Base-by-base conservation (phyloP, 2,888 invertebrate genomes). In the Lasioglossum lativentre region DNA sequence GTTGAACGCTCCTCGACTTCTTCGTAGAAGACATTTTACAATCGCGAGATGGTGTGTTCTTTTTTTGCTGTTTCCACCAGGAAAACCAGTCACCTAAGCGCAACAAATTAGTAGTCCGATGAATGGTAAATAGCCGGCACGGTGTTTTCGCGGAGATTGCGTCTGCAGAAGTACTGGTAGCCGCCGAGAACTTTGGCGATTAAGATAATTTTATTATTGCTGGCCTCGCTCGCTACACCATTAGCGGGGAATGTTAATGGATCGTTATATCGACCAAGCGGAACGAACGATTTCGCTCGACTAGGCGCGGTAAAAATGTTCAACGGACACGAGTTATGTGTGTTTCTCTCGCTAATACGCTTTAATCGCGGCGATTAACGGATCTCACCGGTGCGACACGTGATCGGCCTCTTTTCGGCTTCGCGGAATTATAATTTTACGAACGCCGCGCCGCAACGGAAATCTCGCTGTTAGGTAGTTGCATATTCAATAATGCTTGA, bases 151-250 rank as follows among this genome's bases (percentile, higher is more conserved):
- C 68, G 84, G 80, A 63, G 76, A 79, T 80, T 75, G 79, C 73
- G 66, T 66, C 56, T 66, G 72, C 70, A 78, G 77, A 81, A 87
- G 84, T 87, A 82, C 87, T 79, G 80, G 85, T 87, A 85, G 84
- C 87, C 40, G 80, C 68, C 63, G 82, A 82, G 87, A 87, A 87
- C 81, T 84, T 82, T 70, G 80, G 73, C 85, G 87, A 90, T 90
- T 90, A 90, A 90, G 89, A 90, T 90, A 89, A 90, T 90, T 90
- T 90, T 90, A 88, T 90, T 90, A 90, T 86, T 84, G 78, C 75
- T 34, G 63, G 74, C 88, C 70, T 75, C 77, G 71, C 56, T 52
- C 66, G 84, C 78, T 80, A 70, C 78, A 75, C 89, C 90, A 89
- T 90, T 90, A 90, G 87, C 79, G 87, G 79, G 74, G 87, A 83